Evolutionary conservation across 2,797 vertebrate species (phyloP).

Genomic region (Anguilla anguilla): DNA sequence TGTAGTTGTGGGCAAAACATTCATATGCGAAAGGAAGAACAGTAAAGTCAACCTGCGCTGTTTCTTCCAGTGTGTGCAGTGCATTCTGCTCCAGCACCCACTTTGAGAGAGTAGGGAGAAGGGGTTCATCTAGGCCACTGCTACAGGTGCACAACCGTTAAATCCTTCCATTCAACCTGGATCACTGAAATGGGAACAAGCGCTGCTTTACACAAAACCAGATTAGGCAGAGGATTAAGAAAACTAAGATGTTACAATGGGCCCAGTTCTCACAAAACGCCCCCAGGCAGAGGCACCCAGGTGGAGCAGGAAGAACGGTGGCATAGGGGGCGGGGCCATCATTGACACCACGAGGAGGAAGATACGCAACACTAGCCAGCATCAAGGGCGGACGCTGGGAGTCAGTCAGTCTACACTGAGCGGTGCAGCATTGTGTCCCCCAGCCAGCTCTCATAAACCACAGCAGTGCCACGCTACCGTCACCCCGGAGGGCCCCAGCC

Average conservation of each 20-base stretch:
- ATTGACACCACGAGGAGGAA: slow-evolving; percentile 62
- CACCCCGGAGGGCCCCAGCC: neutral
- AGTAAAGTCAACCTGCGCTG: neutral
- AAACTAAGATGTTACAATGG: neutral
- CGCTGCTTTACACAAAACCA: neutral
- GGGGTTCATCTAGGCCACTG: neutral
- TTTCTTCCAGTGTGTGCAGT: neutral
- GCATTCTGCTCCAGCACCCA: neutral
- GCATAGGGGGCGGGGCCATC: slow-evolving; percentile 40
- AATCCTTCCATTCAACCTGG: slow-evolving; percentile 31
- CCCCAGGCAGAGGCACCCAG: slow-evolving; percentile 48
- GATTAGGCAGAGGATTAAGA: slow-evolving; percentile 27
- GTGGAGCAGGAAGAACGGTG: slow-evolving; percentile 60
- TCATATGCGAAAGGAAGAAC: slow-evolving; percentile 1
- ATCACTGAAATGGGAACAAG: slow-evolving; percentile 28
- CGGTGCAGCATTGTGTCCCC: neutral
- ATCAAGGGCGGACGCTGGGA: slow-evolving; percentile 58
- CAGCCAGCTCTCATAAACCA: neutral
- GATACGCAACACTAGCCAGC: slow-evolving; percentile 58
- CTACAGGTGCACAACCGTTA: neutral
- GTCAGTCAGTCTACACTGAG: neutral
- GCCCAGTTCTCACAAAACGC: slow-evolving; percentile 41
- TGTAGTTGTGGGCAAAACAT: neutral
- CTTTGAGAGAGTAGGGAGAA: neutral
- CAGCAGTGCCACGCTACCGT: neutral